Base-by-base conservation (phyloP, 2,797 vertebrate species). In the Bradypodion ventrale region DNA sequence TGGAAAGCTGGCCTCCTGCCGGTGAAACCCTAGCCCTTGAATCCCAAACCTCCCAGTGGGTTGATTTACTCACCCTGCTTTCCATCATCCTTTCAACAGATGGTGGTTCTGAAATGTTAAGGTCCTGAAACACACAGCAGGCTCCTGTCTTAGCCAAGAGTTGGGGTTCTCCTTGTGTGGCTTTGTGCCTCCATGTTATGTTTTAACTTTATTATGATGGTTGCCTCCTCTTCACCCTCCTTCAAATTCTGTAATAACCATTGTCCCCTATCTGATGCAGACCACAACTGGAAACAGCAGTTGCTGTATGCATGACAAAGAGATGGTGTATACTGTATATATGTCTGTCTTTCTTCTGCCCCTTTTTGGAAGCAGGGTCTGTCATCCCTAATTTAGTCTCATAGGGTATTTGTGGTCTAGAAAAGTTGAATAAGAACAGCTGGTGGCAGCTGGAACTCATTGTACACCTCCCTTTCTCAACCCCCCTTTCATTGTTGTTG, bases 281-380 rank as follows among this genome's bases (percentile, higher is more conserved):
- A 15, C 86, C 89, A 88, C 90, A 93, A 93, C 91, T 92, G 90
- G 90, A 92, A 93, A 87, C 89, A 5, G 29, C 76, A 84, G 87
- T 94, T 89, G 89, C 89, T 91, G 94, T 94, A 94, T 93, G 93
- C 93, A 94, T 90, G 93, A 92, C 87, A 87, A 80, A 87, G 89
- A 92, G 92, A 49, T 78, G 78, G 80, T 90, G 46, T 23, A 1
- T n/a, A n/a, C n/a, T 12, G 60, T 42, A 8, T 49, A 46, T 56
- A 4, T 52, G 23, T 49, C 10, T 44, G 44, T 21, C 37, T 90
- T 93, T 86, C 90, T 90, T 91, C 75, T 85, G 89, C 63, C 4
- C n/a, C 85, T 89, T 86, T 90, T 82, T 93, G 92, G 91, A n/a
- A n/a, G n/a, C n/a, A n/a, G n/a, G n/a, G n/a, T n/a, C 89, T 8